phyloP scores from a whole-genome alignment of 2,113 vertebrate genomes.

The Equus przewalskii region DNA sequence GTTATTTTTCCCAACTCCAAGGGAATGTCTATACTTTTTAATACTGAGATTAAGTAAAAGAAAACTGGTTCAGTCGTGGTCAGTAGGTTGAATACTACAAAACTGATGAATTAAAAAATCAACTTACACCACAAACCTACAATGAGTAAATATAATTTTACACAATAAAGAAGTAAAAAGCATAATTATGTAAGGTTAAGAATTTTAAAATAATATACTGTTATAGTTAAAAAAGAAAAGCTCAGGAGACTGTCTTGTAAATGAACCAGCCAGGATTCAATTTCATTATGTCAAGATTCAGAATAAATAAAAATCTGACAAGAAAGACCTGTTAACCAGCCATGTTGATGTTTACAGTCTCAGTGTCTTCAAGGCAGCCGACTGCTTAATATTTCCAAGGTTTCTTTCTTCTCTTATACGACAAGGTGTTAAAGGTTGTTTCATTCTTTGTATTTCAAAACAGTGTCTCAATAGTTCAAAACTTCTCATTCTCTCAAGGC shows the following conservation, averaged over 20 bases:
- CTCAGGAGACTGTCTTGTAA: background rate
- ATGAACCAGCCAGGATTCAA: background rate
- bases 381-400: background rate
- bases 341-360: background rate
- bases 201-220: slow-evolving; percentile 6
- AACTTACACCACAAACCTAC: background rate
- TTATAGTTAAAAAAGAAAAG: background rate
- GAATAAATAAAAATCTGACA: slow-evolving; percentile 19
- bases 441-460: slow-evolving; percentile 35
- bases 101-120: background rate
- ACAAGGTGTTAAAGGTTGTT: background rate
- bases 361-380: background rate
- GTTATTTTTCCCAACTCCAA: background rate
- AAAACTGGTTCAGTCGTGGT: background rate
- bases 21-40: background rate
- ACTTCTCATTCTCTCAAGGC: background rate
- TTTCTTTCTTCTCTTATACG: background rate
- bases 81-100: slow-evolving; percentile 7
- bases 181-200: background rate
- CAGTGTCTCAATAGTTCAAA: background rate
- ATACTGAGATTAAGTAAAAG: background rate
- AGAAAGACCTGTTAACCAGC: background rate
- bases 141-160: background rate
- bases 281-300: slow-evolving; percentile 38
- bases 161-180: background rate